These are phyloP conservation scores for Phaedon cochleariae DNA, from an alignment of 2,888 invertebrate genomes.

Conservation along the genomic window DNA sequence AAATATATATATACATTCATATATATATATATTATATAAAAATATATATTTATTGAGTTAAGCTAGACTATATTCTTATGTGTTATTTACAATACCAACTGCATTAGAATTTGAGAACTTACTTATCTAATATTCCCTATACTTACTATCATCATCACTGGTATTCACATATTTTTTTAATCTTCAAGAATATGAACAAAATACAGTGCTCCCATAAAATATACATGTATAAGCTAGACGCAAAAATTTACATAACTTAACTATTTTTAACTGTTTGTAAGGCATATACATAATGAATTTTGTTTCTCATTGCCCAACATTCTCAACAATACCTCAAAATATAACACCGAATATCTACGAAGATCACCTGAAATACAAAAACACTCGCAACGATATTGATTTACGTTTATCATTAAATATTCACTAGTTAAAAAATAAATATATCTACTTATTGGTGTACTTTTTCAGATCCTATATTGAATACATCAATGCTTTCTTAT, in stretches of 20 bases:
- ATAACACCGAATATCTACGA: background rate
- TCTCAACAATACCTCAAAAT: background rate
- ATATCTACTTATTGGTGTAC: background rate
- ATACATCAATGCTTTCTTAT: background rate
- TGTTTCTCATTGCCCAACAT: no score
- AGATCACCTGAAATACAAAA: background rate
- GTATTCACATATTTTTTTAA: conserved; percentile 12
- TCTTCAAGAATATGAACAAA: background rate
- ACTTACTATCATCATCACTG: conserved; percentile 29
- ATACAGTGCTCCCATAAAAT: no score
- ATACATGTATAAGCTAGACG: no score
- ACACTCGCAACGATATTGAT: conserved; percentile 4
- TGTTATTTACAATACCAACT: conserved; percentile 49
- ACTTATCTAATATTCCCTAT: conserved; percentile 41
- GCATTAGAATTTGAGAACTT: conserved; percentile 50
- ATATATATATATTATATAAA: conserved; percentile 43
- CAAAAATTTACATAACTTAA: no score
- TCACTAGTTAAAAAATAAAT: background rate
- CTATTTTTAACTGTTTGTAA: no score
- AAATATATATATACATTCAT: conserved; percentile 43
- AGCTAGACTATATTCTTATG: conserved; percentile 55
- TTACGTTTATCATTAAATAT: background rate
- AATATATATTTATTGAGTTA: conserved; percentile 53
- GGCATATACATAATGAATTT: no score
- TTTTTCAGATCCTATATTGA: background rate